These are phyloP conservation scores for Yasuhikotakia modesta DNA, from an alignment of 2,797 vertebrate species.

Conservation along the genomic window DNA sequence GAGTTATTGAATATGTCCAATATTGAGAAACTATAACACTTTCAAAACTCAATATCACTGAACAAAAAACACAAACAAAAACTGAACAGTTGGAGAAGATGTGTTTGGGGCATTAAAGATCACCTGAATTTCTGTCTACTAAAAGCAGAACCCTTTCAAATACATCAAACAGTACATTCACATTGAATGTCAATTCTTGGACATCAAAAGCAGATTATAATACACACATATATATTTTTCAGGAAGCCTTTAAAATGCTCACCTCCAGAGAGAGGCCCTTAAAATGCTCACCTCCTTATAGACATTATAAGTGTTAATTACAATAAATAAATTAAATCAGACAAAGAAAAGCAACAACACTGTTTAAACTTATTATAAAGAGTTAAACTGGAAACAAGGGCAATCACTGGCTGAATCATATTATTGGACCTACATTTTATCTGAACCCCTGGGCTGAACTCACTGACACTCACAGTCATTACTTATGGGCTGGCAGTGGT, in stretches of 20 bases:
- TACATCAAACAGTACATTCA: conserved; percentile 50
- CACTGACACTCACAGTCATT: conserved; percentile 69
- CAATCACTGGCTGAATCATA: too few relatives aligned
- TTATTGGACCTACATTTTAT: conserved; percentile 63
- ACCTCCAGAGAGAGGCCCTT: conserved; percentile 41
- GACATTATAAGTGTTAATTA: conserved; percentile 37
- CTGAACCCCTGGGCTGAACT: conserved; percentile 75
- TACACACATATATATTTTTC: neutral
- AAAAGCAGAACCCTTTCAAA: conserved; percentile 81
- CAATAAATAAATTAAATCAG: neutral
- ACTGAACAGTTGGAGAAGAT: conserved; percentile 75
- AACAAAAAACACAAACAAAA: conserved; percentile 79
- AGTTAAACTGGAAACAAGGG: too few relatives aligned
- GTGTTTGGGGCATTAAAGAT: conserved; percentile 76
- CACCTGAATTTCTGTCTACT: conserved; percentile 78
- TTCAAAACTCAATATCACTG: too few relatives aligned
- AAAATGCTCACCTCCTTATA: too few relatives aligned
- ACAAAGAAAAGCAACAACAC: neutral
- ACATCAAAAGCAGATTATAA: neutral
- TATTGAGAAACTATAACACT: neutral
- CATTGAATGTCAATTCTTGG: neutral
- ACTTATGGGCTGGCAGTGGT: conserved; percentile 65
- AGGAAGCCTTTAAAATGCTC: conserved; percentile 78
- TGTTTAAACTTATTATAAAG: neutral
- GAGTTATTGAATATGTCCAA: neutral